Evolutionary conservation across 1,140 invertebrate species (phyloP), one percentile per base, ranked within the genome.

Genomic region (Frieseomelitta varia): DNA sequence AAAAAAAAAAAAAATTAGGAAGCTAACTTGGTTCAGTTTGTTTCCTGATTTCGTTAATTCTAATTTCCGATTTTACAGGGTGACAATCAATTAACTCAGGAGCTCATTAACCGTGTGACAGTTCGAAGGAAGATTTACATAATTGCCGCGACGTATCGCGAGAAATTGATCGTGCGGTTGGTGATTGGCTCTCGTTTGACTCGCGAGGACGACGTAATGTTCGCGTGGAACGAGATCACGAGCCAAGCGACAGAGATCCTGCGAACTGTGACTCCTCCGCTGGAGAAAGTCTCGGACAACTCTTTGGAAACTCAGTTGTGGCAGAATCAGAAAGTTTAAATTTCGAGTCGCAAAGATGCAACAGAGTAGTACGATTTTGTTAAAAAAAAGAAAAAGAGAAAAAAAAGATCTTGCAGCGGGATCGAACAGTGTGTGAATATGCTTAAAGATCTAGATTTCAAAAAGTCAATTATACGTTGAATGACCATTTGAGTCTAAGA

Each of bases 71-170:
- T 81, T 95, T 94, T 81, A 8, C 39, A 97, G 96, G 98, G 97
- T 1, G 95, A 96, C 1, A 97, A 99, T 92, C 94, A 94, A 53
- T 87, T 96, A 1, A 99, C 97, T 1, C 96, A 98, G 90, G 94
- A 96, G 82, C 94, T 99, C 8, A 93, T 98, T 30, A 96, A 97
- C 75, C 96, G 96, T 83, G 94, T 99, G 56, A 98, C 97, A 87
- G 95, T 96, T 21, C 96, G 97, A 80, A 97, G 97, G 88, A 96
- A 97, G 84, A 97, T 99, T 67, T 99, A 98, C 92, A 95, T 99
- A 90, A 97, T 99, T 0, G 97, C 98, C 3, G 97, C 97, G 0
- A 96, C 95, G 56, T 96, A 97, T 79, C 94, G 95, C 11, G 96
- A 95, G 12, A 96, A 96, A 88, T 97, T 97, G 85, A 96, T 99